phyloP scores from a whole-genome alignment of 1,140 invertebrate species.

The Drosophila mauritiana region DNA sequence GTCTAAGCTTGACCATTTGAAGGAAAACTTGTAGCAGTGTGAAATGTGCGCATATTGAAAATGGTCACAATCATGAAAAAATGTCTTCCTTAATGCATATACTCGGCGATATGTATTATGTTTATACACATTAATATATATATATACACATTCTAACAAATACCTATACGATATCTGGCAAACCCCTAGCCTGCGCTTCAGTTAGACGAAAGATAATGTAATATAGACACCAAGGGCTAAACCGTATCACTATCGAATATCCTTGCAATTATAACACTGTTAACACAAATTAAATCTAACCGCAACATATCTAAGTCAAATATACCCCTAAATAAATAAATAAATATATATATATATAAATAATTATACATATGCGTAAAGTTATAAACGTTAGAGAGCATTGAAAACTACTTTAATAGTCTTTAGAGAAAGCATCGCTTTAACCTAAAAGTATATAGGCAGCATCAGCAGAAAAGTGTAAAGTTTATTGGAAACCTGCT shows the following conservation, averaged over 20 bases:
- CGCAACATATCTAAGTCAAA: slow-evolving; percentile 57
- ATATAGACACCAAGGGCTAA: slow-evolving; percentile 39
- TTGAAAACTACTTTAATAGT: slow-evolving; percentile 67
- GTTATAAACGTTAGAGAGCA: slow-evolving; percentile 62
- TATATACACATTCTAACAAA: slow-evolving; percentile 26
- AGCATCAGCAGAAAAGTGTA: slow-evolving; percentile 33
- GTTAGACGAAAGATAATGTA: slow-evolving; percentile 54
- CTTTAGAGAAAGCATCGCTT: slow-evolving; percentile 59
- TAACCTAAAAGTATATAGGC: slow-evolving; percentile 27
- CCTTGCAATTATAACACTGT: slow-evolving; percentile 73
- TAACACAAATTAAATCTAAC: slow-evolving; percentile 59
- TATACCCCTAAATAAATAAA: slow-evolving; percentile 41
- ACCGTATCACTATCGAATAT: slow-evolving; percentile 49
- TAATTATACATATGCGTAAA: slow-evolving; percentile 32
- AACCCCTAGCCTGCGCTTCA: slow-evolving; percentile 68
- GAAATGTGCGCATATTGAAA: slow-evolving; percentile 54
- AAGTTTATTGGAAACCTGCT: slow-evolving; percentile 53
- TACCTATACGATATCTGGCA: slow-evolving; percentile 55
- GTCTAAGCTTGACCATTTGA: slow-evolving; percentile 75
- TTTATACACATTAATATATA: slow-evolving; percentile 62
- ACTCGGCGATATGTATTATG: slow-evolving; percentile 73
- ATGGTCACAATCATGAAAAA: slow-evolving; percentile 85
- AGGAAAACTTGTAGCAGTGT: slow-evolving; percentile 37
- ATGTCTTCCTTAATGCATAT: slow-evolving; percentile 84
- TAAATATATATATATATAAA: slow-evolving; percentile 19